Conservation (phyloP, 2,113 vertebrate species). For the Poecile atricapillus region DNA sequence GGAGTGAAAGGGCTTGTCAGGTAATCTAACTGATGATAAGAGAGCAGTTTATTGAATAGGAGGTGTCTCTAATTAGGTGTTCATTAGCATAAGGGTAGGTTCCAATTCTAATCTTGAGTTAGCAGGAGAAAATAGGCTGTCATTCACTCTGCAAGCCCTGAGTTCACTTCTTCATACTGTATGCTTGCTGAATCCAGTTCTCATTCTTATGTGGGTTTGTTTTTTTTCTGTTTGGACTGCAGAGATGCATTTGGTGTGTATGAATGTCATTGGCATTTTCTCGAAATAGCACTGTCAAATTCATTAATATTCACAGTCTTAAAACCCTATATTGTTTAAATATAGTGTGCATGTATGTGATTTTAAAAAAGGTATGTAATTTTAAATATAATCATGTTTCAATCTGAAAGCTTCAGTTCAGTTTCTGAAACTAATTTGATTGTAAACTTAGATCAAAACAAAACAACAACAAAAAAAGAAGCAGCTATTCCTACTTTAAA, state of each 20-base stretch:
- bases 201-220: neutral
- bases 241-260: neutral
- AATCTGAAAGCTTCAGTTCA: neutral
- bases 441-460: neutral
- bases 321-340: neutral
- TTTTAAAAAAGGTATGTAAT: neutral
- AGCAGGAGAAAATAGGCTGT: conserved; percentile 56
- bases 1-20: conserved; percentile 82
- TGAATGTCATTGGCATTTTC: conserved; percentile 9
- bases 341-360: neutral
- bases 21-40: conserved; percentile 80
- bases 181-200: neutral
- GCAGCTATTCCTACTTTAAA: neutral
- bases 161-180: neutral
- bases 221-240: neutral
- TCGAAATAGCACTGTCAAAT: neutral
- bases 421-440: neutral
- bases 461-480: neutral
- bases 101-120: conserved; percentile 66
- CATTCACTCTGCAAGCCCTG: conserved; percentile 43
- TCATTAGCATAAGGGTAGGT: conserved; percentile 78
- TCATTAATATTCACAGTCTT: neutral
- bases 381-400: neutral
- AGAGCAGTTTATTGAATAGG: conserved; percentile 76
- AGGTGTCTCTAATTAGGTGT: conserved; percentile 81